A percentile compares a stretch with the other conserved stretches of the same genome.
phyloP scores from a whole-genome alignment of 2,797 vertebrate species.

The Sebastes minor region DNA sequence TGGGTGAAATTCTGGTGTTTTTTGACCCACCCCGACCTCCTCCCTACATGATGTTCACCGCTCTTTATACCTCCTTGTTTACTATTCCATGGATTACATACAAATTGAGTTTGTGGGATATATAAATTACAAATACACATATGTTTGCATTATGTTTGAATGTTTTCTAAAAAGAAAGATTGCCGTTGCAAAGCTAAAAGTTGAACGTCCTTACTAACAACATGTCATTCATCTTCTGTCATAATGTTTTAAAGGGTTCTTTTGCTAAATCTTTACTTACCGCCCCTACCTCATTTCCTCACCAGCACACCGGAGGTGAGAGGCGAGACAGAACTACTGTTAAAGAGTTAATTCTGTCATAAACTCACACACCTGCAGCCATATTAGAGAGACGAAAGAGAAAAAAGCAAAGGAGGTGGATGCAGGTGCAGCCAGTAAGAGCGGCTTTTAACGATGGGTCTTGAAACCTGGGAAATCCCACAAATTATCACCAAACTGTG shows the following conservation, averaged over 20 bases:
- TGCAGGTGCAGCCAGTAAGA: conserved; percentile 33
- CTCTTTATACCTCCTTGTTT: too few relatives aligned
- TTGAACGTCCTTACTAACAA: background rate
- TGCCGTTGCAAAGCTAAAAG: background rate
- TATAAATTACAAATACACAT: background rate
- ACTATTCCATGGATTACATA: background rate
- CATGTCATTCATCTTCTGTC: background rate
- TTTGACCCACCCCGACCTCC: too few relatives aligned
- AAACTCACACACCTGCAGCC: conserved; percentile 55
- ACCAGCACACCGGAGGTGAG: background rate
- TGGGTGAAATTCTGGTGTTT: too few relatives aligned
- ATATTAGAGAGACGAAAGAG: background rate
- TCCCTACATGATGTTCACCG: background rate
- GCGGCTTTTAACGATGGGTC: conserved; percentile 9
- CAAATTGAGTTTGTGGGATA: background rate
- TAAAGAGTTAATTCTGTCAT: conserved; percentile 32
- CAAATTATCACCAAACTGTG: conserved; percentile 8
- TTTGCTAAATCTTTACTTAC: background rate
- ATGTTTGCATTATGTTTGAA: background rate
- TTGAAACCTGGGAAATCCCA: conserved; percentile 27
- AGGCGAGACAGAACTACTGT: background rate
- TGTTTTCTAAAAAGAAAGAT: background rate
- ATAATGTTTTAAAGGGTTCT: background rate
- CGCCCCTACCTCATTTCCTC: background rate
- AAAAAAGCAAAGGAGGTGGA: background rate